A percentile compares a stretch with the other conserved stretches of the same genome.
These are phyloP conservation scores for Macquaria australasica DNA, from an alignment of 2,113 vertebrate species.

Conservation along the genomic window DNA sequence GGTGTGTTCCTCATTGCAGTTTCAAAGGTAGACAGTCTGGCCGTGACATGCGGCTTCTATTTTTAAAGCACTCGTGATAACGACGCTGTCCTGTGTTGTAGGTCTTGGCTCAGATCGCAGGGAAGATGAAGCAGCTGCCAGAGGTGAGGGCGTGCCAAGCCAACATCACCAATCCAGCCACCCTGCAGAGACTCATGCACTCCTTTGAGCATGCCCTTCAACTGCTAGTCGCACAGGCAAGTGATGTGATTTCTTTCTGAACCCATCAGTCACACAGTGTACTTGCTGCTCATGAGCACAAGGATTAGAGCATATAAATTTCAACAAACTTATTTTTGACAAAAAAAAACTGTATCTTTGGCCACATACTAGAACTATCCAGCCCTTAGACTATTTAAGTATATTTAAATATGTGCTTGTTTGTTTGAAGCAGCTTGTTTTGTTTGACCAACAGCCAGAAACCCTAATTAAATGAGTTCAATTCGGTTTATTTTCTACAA, in stretches of 20 bases:
- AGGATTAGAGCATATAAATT: not conserved
- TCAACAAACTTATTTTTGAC: not conserved
- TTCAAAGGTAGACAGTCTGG: conserved; percentile 52
- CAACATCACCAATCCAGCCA: conserved; percentile 85
- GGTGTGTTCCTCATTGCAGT: not conserved
- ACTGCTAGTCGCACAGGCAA: conserved; percentile 84
- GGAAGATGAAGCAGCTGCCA: conserved; percentile 86
- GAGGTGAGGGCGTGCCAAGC: conserved; percentile 86
- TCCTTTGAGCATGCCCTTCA: conserved; percentile 86
- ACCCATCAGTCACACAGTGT: not conserved
- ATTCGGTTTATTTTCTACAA: not conserved
- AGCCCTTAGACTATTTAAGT: too few relatives aligned
- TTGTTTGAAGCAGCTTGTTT: not conserved
- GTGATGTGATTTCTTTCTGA: conserved; percentile 10
- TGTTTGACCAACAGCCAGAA: not conserved
- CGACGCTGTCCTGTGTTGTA: conserved; percentile 68
- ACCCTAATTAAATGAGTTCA: not conserved
- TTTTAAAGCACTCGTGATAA: conserved; percentile 67
- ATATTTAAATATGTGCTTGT: not conserved
- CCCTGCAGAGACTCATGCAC: conserved; percentile 86
- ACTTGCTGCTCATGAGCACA: not conserved
- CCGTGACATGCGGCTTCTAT: conserved; percentile 55
- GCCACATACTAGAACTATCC: not conserved
- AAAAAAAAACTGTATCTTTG: not conserved
- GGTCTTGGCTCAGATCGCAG: conserved; percentile 85